These are phyloP conservation scores for Drosophila picticornis DNA, from an alignment of 2,888 invertebrate genomes.

Conservation along the genomic window DNA sequence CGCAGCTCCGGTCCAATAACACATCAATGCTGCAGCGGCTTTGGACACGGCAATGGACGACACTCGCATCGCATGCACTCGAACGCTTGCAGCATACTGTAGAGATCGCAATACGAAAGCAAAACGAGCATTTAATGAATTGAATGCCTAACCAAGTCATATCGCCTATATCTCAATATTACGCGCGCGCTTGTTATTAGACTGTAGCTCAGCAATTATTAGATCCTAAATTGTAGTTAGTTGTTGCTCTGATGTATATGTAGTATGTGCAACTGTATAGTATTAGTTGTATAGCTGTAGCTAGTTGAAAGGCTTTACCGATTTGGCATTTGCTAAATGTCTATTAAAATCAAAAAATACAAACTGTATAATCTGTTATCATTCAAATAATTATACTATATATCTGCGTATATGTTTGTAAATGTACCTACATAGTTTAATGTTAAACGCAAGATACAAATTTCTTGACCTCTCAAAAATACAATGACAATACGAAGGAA, in stretches of 20 bases:
- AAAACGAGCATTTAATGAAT: not conserved
- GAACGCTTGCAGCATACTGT: slow-evolving; percentile 83
- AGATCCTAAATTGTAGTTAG: slow-evolving; percentile 52
- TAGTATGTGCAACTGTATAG: slow-evolving; percentile 38
- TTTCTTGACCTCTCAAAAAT: slow-evolving; percentile 67
- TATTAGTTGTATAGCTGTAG: slow-evolving; percentile 22
- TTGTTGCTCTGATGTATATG: slow-evolving; percentile 52
- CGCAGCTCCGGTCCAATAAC: slow-evolving; percentile 77
- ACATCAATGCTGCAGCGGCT: slow-evolving; percentile 84
- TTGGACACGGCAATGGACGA: slow-evolving; percentile 81
- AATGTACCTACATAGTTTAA: slow-evolving; percentile 41
- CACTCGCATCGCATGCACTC: slow-evolving; percentile 84
- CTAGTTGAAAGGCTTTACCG: slow-evolving; percentile 31
- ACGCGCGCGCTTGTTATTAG: slow-evolving; percentile 44
- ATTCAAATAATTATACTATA: slow-evolving; percentile 17
- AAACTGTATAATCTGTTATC: slow-evolving; percentile 43
- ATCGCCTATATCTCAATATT: slow-evolving; percentile 55
- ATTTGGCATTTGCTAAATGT: slow-evolving; percentile 25
- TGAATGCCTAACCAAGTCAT: slow-evolving; percentile 26
- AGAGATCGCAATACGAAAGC: slow-evolving; percentile 26
- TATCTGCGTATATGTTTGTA: slow-evolving; percentile 15
- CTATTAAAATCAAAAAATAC: slow-evolving; percentile 25
- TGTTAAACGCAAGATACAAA: slow-evolving; percentile 49
- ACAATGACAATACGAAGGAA: slow-evolving; percentile 62
- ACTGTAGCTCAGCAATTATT: slow-evolving; percentile 65